Evolutionary conservation across 2,113 vertebrate species (phyloP).

Genomic region (Corythornis madagascariensis): DNA sequence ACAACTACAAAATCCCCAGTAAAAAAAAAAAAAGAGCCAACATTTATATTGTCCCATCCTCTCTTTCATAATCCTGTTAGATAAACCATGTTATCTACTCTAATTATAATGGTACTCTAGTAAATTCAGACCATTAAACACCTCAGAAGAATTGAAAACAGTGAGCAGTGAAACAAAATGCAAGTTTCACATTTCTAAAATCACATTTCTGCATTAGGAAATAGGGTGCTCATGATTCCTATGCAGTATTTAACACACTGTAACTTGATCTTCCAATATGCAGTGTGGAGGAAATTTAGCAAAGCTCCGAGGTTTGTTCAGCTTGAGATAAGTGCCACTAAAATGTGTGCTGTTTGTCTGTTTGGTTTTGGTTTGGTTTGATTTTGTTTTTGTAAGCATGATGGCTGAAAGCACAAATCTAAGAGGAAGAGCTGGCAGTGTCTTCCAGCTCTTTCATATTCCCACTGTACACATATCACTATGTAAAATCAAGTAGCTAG

Average conservation of each 20-base stretch:
- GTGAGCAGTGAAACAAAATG: background rate
- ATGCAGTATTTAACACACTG: background rate
- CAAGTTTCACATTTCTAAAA: background rate
- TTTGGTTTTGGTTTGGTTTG: too few relatives aligned
- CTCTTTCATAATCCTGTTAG: background rate
- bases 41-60: rapidly evolving
- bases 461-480: background rate
- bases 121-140: background rate
- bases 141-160: background rate
- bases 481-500: background rate
- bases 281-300: background rate
- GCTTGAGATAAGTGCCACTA: background rate
- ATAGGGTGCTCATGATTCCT: background rate
- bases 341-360: background rate
- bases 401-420: background rate
- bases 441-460: background rate
- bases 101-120: background rate
- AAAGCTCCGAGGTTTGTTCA: background rate
- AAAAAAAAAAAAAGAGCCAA: background rate
- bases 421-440: background rate
- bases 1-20: background rate
- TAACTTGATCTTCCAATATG: background rate
- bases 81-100: background rate
- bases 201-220: background rate
- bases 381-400: background rate